These are phyloP conservation scores for Hermaeophaga mercurialis DNA, from an alignment of 2,888 invertebrate genomes.

Conservation along the genomic window DNA sequence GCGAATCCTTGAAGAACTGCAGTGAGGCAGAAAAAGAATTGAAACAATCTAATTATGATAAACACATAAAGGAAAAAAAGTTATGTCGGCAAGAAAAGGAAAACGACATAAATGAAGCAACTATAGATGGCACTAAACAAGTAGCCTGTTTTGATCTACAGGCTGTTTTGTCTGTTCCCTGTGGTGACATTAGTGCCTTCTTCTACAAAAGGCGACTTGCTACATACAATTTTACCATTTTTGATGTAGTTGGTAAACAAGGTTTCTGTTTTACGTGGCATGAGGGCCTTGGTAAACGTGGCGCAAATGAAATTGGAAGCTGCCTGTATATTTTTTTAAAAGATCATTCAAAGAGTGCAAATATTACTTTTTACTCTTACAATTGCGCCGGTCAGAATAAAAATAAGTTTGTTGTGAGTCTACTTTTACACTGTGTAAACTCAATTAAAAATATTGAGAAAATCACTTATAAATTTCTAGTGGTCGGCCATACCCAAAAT, in stretches of 20 bases:
- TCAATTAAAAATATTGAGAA: conserved; percentile 33
- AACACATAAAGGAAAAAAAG: conserved; percentile 4
- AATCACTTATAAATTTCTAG: conserved; percentile 39
- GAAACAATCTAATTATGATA: conserved; percentile 9
- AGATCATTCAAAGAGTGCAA: no score
- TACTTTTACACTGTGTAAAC: conserved; percentile 38
- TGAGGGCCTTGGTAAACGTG: conserved; percentile 36
- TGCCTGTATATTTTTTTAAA: conserved; percentile 28
- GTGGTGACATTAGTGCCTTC: conserved; percentile 32
- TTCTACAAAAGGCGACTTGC: conserved; percentile 36
- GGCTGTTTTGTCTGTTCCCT: conserved; percentile 33
- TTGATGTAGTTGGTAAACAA: conserved; percentile 32
- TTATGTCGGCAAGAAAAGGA: conserved; percentile 11
- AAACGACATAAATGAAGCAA: conserved; percentile 21
- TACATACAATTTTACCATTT: conserved; percentile 36
- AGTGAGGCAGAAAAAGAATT: conserved; percentile 2
- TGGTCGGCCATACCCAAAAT: conserved; percentile 30
- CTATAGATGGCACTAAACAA: conserved; percentile 11
- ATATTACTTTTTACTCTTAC: conserved; percentile 41
- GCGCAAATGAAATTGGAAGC: conserved; percentile 39
- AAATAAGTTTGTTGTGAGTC: conserved; percentile 40
- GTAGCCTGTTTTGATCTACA: conserved; percentile 37
- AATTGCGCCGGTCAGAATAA: conserved; percentile 44
- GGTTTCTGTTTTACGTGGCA: conserved; percentile 42
- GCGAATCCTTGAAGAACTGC: conserved; percentile 9